These are phyloP conservation scores for Valencia hispanica DNA, from an alignment of 2,797 vertebrate genomes.

Conservation along the genomic window DNA sequence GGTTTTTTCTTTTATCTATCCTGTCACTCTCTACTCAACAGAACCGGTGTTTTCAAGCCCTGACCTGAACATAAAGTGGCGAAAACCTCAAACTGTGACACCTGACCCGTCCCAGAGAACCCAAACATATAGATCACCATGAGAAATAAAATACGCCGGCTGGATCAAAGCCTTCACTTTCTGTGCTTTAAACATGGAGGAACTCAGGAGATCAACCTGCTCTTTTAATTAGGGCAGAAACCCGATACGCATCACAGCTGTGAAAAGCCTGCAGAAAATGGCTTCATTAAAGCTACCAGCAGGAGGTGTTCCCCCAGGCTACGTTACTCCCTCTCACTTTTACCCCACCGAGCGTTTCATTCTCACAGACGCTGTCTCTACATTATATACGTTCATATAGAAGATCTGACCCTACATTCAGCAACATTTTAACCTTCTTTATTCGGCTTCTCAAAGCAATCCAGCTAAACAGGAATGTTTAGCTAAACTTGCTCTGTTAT, in stretches of 20 bases:
- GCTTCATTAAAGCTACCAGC: slow-evolving; percentile 32
- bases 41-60: neutral
- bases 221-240: slow-evolving; percentile 52
- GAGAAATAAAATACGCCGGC: neutral
- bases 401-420: neutral
- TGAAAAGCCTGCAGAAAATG: slow-evolving; percentile 24
- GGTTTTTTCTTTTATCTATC: neutral
- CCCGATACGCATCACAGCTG: slow-evolving; percentile 33
- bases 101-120: neutral
- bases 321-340: neutral
- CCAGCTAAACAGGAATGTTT: neutral
- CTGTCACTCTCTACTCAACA: neutral
- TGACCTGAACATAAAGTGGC: neutral
- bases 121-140: neutral
- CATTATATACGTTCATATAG: neutral
- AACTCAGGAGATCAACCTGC: slow-evolving; percentile 31
- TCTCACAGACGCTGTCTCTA: neutral
- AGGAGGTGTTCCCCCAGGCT: slow-evolving; percentile 12
- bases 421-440: neutral
- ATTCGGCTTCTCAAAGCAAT: neutral
- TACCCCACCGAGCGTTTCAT: neutral
- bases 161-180: slow-evolving; percentile 13
- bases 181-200: slow-evolving; percentile 29
- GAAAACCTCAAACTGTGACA: neutral
- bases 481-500: neutral